These are phyloP conservation scores for Macquaria ambigua DNA, from an alignment of 2,113 vertebrate species.

Conservation along the genomic window DNA sequence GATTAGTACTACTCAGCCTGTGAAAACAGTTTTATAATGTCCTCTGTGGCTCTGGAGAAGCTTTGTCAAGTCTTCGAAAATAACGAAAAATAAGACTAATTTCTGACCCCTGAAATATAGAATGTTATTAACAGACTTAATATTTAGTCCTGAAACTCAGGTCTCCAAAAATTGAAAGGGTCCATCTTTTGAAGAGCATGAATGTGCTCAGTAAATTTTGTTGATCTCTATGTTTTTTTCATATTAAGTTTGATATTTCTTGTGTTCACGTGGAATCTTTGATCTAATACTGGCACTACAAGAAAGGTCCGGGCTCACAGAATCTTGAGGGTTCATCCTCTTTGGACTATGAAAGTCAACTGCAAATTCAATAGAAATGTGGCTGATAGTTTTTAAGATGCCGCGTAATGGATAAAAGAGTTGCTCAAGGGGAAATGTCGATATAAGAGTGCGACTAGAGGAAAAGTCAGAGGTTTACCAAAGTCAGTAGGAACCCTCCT, in stretches of 20 bases:
- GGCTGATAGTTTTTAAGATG: too few relatives aligned
- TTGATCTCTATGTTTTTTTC: not conserved
- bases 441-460: not conserved
- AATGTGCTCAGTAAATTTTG: not conserved
- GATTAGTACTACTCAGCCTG: not conserved
- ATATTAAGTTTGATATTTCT: not conserved
- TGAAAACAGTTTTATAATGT: not conserved
- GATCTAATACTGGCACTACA: not conserved
- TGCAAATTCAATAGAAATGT: not conserved
- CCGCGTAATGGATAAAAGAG: not conserved
- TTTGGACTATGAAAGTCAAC: not conserved
- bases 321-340: not conserved
- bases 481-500: not conserved
- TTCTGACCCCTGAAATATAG: too few relatives aligned
- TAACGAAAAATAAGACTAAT: too few relatives aligned
- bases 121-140: not conserved
- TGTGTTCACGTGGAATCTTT: not conserved
- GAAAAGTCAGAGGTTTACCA: not conserved
- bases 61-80: not conserved
- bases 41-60: not conserved
- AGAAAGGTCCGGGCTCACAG: not conserved
- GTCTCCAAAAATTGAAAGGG: too few relatives aligned
- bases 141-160: not conserved
- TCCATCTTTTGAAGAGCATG: not conserved
- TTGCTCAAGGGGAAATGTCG: not conserved